Evolutionary conservation across 2,113 vertebrate species (phyloP).

Genomic region (Camelus dromedarius): DNA sequence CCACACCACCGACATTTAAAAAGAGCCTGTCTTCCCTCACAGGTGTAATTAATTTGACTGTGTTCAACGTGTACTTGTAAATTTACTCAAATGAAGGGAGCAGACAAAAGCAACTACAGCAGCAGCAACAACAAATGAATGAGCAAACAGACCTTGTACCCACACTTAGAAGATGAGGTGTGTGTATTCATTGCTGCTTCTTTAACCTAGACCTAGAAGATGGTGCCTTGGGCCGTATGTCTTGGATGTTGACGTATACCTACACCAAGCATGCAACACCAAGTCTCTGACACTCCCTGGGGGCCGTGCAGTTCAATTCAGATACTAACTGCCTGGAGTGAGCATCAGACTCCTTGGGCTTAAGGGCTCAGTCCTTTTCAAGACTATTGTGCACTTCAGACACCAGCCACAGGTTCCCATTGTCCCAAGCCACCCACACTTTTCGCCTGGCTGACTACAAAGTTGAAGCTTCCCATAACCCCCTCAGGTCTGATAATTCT

Average conservation of each 20-base stretch:
- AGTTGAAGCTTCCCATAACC: neutral
- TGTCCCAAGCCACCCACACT: neutral
- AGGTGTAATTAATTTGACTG: slow-evolving; percentile 35
- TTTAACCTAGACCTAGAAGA: neutral
- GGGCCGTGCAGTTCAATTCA: neutral
- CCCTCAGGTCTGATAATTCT: neutral
- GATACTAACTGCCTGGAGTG: neutral
- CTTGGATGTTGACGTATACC: neutral
- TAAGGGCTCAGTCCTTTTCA: neutral
- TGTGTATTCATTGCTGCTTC: neutral
- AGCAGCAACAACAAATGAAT: neutral
- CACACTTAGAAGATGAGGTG: neutral
- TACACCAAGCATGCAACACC: neutral
- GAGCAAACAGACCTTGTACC: neutral
- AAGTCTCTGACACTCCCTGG: neutral
- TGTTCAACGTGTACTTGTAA: slow-evolving; percentile 11
- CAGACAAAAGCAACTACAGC: neutral
- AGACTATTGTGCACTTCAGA: neutral
- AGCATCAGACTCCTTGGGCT: neutral
- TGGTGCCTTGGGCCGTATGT: neutral
- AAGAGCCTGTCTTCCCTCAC: neutral
- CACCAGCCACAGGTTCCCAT: neutral
- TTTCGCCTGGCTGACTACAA: neutral
- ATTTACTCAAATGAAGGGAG: slow-evolving; percentile 5
- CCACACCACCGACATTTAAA: neutral